Conservation (phyloP, 2,888 invertebrate genomes). For the Lepeophtheirus nordmannii region DNA sequence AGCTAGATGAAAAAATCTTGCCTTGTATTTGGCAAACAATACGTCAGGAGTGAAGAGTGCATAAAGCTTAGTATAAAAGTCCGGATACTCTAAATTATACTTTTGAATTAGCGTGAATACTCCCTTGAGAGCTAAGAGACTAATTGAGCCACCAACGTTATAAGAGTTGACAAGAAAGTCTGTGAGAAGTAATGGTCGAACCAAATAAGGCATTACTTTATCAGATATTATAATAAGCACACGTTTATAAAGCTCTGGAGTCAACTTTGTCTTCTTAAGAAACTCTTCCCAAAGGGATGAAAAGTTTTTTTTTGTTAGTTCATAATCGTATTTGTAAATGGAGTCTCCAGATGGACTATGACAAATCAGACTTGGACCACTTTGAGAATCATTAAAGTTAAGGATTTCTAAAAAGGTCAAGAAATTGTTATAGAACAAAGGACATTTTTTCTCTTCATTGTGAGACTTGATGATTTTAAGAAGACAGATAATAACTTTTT, state of each 20-base stretch:
- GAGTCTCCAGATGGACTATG: neutral
- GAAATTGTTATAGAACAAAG: constrained; percentile 23
- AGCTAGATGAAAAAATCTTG: constrained; percentile 67
- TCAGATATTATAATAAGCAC: constrained; percentile 65
- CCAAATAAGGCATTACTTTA: constrained; percentile 59
- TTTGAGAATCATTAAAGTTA: constrained; percentile 13
- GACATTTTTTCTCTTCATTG: neutral
- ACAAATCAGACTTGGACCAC: neutral
- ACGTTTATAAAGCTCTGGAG: constrained; percentile 51
- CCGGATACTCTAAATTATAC: constrained; percentile 86
- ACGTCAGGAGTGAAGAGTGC: constrained; percentile 79
- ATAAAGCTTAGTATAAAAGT: constrained; percentile 87
- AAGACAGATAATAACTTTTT: neutral
- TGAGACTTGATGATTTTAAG: neutral
- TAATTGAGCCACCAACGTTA: constrained; percentile 67
- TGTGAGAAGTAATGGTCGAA: constrained; percentile 63
- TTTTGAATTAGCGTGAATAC: constrained; percentile 73
- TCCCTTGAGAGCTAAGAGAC: constrained; percentile 77
- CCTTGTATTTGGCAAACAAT: constrained; percentile 75
- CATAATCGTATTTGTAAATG: constrained; percentile 10
- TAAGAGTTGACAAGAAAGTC: constrained; percentile 83
- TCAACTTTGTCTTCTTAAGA: constrained; percentile 51
- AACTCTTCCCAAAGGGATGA: constrained; percentile 60
- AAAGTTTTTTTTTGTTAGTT: constrained; percentile 41
- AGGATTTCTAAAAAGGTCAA: constrained; percentile 25